Evolutionary conservation across 2,797 vertebrate genomes (phyloP).

Genomic region (Lutjanus campechanus): DNA sequence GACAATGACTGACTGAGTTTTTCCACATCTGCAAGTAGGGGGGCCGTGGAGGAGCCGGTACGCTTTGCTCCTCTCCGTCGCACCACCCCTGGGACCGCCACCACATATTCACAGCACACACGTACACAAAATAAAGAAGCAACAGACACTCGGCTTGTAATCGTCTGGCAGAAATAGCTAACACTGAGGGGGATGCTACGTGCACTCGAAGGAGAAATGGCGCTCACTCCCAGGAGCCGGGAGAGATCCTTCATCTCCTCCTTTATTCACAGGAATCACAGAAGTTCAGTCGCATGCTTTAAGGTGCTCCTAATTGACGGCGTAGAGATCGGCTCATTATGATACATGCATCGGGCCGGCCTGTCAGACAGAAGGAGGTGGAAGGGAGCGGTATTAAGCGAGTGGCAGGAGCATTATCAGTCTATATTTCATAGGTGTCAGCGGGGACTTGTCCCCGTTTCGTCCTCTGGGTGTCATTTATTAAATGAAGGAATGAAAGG

Average conservation of each 20-base stretch:
- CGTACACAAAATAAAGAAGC: constrained; percentile 18
- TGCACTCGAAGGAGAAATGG: constrained; percentile 33
- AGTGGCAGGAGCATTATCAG: constrained; percentile 77
- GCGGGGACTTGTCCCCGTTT: constrained; percentile 72
- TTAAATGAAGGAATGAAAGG: constrained; percentile 74
- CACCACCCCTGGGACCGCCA: constrained; percentile 45
- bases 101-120: neutral
- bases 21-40: constrained; percentile 2
- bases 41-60: neutral
- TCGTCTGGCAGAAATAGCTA: constrained; percentile 17
- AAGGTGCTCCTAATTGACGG: constrained; percentile 71
- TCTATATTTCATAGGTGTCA: constrained; percentile 78
- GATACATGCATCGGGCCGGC: constrained; percentile 66
- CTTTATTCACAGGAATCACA: constrained; percentile 47
- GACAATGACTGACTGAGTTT: constrained; percentile 59
- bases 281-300: constrained; percentile 47
- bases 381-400: constrained; percentile 60
- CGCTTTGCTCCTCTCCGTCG: constrained; percentile 50
- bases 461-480: constrained; percentile 81
- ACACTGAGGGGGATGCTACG: neutral
- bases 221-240: constrained; percentile 9
- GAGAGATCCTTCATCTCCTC: constrained; percentile 42
- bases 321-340: constrained; percentile 68
- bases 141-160: constrained; percentile 7
- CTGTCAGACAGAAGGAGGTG: constrained; percentile 64